Evolutionary conservation across 2,888 invertebrate species (phyloP).

Genomic region (Pristionchus mayeri): DNA sequence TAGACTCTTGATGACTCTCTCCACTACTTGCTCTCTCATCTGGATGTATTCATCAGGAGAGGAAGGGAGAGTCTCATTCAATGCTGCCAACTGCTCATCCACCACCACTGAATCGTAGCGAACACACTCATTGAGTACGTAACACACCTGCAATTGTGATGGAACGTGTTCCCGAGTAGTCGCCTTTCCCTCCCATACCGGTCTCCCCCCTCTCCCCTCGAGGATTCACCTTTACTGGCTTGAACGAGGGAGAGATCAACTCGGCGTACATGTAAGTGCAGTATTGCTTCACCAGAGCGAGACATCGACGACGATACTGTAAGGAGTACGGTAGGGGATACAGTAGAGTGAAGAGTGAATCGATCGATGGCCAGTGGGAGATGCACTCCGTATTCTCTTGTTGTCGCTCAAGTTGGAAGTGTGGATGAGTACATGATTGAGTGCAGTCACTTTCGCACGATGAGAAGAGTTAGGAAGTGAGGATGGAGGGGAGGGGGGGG

Average conservation of each 20-base stretch:
- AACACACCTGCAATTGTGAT: constrained; percentile 32
- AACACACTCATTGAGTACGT: constrained; percentile 12
- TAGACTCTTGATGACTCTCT: neutral
- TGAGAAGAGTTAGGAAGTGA: no score
- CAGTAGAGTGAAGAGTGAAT: no score
- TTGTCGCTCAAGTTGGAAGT: constrained; percentile 1
- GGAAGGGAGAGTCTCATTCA: constrained; percentile 31
- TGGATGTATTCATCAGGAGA: constrained; percentile 27
- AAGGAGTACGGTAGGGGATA: constrained; percentile 47
- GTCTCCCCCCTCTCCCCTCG: neutral
- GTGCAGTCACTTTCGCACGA: constrained; percentile 6
- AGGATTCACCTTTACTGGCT: constrained; percentile 33
- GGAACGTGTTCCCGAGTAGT: neutral
- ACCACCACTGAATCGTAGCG: neutral
- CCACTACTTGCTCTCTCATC: constrained; percentile 11
- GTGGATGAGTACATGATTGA: neutral
- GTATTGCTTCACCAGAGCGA: constrained; percentile 60
- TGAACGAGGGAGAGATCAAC: constrained; percentile 2
- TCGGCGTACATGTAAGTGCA: constrained; percentile 42
- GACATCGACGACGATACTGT: constrained; percentile 65
- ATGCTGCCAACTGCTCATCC: neutral
- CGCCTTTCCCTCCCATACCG: neutral
- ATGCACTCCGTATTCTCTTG: neutral
- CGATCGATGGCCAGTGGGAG: neutral
- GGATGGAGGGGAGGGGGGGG: neutral